Percentiles rank a stretch among this genome's conserved stretches.
These are phyloP conservation scores for Lasius platythorax DNA, from an alignment of 2,888 invertebrate genomes.

Conservation along the genomic window DNA sequence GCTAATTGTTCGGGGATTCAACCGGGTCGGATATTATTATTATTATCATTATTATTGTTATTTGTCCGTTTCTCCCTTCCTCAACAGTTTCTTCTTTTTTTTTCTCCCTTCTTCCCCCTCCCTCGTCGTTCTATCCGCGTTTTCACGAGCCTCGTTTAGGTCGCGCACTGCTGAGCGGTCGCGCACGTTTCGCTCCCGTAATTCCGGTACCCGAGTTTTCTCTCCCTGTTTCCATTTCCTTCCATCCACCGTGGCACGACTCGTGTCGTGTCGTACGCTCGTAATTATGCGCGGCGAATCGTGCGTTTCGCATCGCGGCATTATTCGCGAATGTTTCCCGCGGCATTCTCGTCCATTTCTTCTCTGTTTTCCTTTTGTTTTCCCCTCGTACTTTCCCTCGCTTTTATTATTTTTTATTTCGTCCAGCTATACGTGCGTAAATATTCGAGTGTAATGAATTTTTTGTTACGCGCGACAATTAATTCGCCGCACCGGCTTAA, in stretches of 20 bases:
- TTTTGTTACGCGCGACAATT: slow-evolving; percentile 55
- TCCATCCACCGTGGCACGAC: slow-evolving; percentile 7
- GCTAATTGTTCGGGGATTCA: slow-evolving; percentile 78
- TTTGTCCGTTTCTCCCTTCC: slow-evolving; percentile 63
- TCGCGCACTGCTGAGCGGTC: slow-evolving; percentile 48
- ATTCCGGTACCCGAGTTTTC: slow-evolving; percentile 67
- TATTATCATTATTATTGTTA: slow-evolving; percentile 51
- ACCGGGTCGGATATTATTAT: slow-evolving; percentile 74
- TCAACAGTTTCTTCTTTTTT: slow-evolving; percentile 23
- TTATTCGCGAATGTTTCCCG: slow-evolving; percentile 74
- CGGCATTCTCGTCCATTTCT: slow-evolving; percentile 24
- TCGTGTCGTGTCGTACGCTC: slow-evolving; percentile 72
- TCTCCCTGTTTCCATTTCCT: neutral
- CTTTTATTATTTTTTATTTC: neutral
- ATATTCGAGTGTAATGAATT: slow-evolving; percentile 59
- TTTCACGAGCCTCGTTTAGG: slow-evolving; percentile 65
- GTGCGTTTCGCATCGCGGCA: slow-evolving; percentile 74
- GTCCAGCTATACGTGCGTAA: slow-evolving; percentile 4
- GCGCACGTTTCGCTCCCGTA: slow-evolving; percentile 67
- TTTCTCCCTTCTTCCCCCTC: neutral
- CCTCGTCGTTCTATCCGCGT: slow-evolving; percentile 27
- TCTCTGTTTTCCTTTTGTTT: neutral
- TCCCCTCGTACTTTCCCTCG: neutral
- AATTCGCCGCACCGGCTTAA: slow-evolving; percentile 59
- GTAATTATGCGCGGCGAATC: slow-evolving; percentile 77